Evolutionary conservation across 2,888 invertebrate genomes (phyloP), one percentile per base, ranked within the genome.

Genomic region (Dynastes tityus): DNA sequence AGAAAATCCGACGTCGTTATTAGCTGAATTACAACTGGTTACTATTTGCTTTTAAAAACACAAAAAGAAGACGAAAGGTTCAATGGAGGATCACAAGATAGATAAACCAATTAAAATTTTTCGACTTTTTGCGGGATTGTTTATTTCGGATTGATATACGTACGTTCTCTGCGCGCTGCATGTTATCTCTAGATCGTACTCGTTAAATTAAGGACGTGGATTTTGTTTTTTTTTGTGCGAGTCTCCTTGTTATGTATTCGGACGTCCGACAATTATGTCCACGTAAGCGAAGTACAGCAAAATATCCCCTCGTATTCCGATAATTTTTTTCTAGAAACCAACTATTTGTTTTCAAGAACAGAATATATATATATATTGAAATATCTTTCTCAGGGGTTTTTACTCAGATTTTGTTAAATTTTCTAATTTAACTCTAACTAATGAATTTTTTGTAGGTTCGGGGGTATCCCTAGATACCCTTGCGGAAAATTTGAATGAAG

Each of bases 71-170:
- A 16, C n/a, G 58, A 58, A 8, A 27, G 29, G 22, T 61, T 61
- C 53, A 53, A 49, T 16, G 27, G 68, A 27, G 29, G 49, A 70
- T 51, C 32, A 8, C 1, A 71, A 71, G 58, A 58, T 71, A 71
- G 58, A 71, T 58, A 58, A 71, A 58, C 40, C 55, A 71, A 71
- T 71, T 71, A 71, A 71, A 71, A 71, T 71, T 51, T 71, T 71
- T 71, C 58, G 71, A 32, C 55, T 55, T 58, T 71, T 71, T 71
- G 71, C 55, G 37, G 9, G 4, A 8, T 71, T 71, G 58, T 71
- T 58, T 71, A 58, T 37, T 55, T n/a, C 55, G 51, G 29, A 58
- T 37, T 71, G 55, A 71, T 40, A 58, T 32, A 58, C 22, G 16
- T 27, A 55, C 40, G 22, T 71, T n/a, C 27, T 51, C 9, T 6